Conservation (phyloP, 2,113 vertebrate species). For the Brachypodius melanocephalos region DNA sequence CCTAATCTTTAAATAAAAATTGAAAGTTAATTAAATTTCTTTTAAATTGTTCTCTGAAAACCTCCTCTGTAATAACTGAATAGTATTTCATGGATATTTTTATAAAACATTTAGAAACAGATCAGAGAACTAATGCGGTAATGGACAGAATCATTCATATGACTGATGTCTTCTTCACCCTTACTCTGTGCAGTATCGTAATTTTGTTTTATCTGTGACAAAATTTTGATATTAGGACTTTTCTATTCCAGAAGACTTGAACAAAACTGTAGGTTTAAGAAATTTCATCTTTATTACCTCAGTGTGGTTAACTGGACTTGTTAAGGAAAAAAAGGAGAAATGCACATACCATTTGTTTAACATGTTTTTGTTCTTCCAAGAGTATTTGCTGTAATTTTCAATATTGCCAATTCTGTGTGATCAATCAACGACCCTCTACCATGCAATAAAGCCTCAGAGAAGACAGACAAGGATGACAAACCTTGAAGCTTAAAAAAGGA, state of each 20-base stretch:
- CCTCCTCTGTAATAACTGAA: neutral
- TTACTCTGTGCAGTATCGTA: neutral
- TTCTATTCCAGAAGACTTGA: neutral
- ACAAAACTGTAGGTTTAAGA: neutral
- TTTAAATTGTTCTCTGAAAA: neutral
- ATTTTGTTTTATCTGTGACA: neutral
- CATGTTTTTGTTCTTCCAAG: neutral
- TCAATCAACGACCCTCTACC: fast-evolving
- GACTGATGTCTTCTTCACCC: neutral
- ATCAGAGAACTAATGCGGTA: neutral
- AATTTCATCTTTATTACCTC: neutral
- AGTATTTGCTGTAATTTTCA: neutral
- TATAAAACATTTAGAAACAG: neutral
- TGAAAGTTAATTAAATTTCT: neutral
- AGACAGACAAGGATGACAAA: neutral
- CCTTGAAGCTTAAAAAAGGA: neutral
- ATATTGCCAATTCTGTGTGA: neutral
- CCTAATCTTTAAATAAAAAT: neutral
- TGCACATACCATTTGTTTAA: neutral
- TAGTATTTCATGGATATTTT: neutral
- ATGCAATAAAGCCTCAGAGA: neutral
- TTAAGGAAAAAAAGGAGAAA: neutral
- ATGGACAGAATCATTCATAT: neutral
- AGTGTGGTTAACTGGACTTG: neutral
- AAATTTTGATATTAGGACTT: neutral